phyloP scores from a whole-genome alignment of 2,888 invertebrate species.

The Aradus depressus region DNA sequence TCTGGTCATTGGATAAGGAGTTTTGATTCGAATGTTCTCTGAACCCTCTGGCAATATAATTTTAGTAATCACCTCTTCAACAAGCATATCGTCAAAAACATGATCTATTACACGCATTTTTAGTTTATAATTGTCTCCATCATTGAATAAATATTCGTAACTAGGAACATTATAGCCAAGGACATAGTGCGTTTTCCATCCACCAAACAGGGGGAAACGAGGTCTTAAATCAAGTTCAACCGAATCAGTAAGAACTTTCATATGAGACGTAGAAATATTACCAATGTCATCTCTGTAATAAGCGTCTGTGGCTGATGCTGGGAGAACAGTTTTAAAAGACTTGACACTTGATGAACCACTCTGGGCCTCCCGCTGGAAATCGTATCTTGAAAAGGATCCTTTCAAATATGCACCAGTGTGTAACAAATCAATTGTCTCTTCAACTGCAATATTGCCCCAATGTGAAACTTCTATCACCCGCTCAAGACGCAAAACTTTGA shows the following conservation, averaged over 20 bases:
- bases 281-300: slow-evolving; percentile 98
- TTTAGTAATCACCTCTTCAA: slow-evolving; percentile 77
- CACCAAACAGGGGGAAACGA: slow-evolving; percentile 94
- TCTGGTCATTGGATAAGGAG: slow-evolving; percentile 71
- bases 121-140: slow-evolving; percentile 42
- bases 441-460: slow-evolving; percentile 98
- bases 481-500: slow-evolving; percentile 79
- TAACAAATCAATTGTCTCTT: slow-evolving; percentile 81
- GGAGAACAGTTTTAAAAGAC: slow-evolving; percentile 62
- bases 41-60: slow-evolving; percentile 91
- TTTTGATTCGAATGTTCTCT: slow-evolving; percentile 62
- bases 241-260: slow-evolving; percentile 76
- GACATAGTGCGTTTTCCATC: slow-evolving; percentile 96
- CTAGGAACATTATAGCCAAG: slow-evolving; percentile 96
- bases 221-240: slow-evolving; percentile 94
- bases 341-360: slow-evolving; percentile 82
- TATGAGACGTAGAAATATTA: slow-evolving; percentile 95
- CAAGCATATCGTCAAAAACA: slow-evolving; percentile 90
- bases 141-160: slow-evolving; percentile 83
- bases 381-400: slow-evolving; percentile 92
- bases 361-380: slow-evolving; percentile 87
- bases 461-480: slow-evolving; percentile 92
- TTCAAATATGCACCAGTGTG: slow-evolving; percentile 90
- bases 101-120: slow-evolving; percentile 95
- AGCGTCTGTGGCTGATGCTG: slow-evolving; percentile 83